Evolutionary conservation across 2,797 vertebrate species (phyloP).

Genomic region (Arnoldichthys spilopterus): DNA sequence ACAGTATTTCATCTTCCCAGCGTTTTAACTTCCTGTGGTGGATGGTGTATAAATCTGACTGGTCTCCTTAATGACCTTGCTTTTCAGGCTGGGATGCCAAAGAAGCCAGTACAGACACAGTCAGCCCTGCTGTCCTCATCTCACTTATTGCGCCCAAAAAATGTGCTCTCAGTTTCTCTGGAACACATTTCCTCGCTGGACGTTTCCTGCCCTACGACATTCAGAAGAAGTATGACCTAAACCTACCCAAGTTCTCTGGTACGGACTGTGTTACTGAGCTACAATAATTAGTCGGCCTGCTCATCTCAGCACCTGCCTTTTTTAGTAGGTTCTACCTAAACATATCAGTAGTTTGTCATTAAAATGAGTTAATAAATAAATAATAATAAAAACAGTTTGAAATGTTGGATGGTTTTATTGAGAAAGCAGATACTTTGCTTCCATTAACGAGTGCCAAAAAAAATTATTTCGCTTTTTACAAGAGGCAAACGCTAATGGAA

Average conservation of each 20-base stretch:
- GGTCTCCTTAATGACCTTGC: background rate
- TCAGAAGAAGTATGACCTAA: slow-evolving; percentile 82
- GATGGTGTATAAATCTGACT: background rate
- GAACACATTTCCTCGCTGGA: slow-evolving; percentile 81
- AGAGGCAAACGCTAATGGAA: background rate
- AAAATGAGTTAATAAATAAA: background rate
- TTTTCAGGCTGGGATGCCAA: slow-evolving; percentile 79
- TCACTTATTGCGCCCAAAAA: slow-evolving; percentile 79
- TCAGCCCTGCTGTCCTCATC: slow-evolving; percentile 79
- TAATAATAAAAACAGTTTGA: background rate
- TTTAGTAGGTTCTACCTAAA: background rate
- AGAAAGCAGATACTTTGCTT: background rate
- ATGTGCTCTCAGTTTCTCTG: slow-evolving; percentile 74
- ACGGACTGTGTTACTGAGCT: slow-evolving; percentile 79
- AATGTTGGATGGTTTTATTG: slow-evolving; percentile 2
- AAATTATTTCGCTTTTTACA: no score
- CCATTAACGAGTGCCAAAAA: no score
- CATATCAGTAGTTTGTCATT: background rate
- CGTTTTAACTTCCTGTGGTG: background rate
- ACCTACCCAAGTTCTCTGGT: slow-evolving; percentile 73
- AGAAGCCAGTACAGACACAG: slow-evolving; percentile 62
- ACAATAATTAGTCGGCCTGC: background rate
- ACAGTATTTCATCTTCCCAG: background rate
- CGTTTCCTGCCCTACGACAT: slow-evolving; percentile 81
- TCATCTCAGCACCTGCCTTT: background rate